phyloP scores from a whole-genome alignment of 2,113 vertebrate species.

The Pheucticus melanocephalus region DNA sequence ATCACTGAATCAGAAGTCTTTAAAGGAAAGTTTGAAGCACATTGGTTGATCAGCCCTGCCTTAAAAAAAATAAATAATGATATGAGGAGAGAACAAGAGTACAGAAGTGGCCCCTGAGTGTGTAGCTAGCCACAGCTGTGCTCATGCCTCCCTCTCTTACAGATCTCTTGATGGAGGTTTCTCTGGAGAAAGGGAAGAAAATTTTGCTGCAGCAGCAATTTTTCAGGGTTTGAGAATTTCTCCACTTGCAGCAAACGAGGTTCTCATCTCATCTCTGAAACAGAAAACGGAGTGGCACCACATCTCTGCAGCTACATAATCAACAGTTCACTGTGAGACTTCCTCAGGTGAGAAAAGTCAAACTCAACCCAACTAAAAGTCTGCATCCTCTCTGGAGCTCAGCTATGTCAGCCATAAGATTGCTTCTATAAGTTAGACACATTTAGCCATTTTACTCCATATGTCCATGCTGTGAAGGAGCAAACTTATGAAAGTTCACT shows the following conservation, averaged over 20 bases:
- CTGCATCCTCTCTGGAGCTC: neutral
- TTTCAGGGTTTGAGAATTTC: neutral
- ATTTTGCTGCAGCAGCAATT: neutral
- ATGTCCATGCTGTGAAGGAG: neutral
- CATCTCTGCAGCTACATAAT: neutral
- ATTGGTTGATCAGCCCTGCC: neutral
- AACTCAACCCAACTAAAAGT: neutral
- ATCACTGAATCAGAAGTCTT: neutral
- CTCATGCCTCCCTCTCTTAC: neutral
- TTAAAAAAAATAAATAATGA: neutral
- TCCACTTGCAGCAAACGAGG: neutral
- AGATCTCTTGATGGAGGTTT: neutral
- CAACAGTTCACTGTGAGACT: neutral
- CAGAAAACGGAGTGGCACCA: neutral
- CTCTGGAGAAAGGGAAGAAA: neutral
- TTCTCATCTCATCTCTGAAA: neutral
- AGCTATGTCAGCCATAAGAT: neutral
- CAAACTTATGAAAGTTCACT: neutral
- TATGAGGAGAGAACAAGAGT: neutral
- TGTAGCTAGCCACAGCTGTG: too few species aligned
- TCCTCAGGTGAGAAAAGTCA: neutral
- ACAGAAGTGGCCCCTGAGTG: neutral
- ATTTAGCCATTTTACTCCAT: neutral
- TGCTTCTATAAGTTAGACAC: neutral
- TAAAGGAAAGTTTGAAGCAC: neutral